These are phyloP conservation scores for Lasioglossum zephyrum DNA, from an alignment of 2,888 invertebrate species.

Conservation along the genomic window DNA sequence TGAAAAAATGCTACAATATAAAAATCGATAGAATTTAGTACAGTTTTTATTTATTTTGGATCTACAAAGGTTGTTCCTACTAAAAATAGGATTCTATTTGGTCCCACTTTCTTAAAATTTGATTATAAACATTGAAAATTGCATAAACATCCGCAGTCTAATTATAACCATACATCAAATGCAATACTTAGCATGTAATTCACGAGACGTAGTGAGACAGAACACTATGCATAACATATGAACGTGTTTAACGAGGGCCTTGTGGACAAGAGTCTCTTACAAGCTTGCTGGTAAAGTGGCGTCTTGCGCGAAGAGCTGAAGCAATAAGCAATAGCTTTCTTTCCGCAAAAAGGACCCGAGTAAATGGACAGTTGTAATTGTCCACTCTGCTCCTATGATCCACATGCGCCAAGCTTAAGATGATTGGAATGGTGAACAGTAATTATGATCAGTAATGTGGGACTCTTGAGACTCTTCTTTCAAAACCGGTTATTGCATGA, in stretches of 20 bases:
- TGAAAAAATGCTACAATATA: too few species aligned
- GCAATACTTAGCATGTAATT: background rate
- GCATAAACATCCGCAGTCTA: too few species aligned
- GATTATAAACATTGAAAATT: too few species aligned
- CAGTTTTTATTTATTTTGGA: too few species aligned
- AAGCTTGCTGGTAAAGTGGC: background rate
- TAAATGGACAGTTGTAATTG: background rate
- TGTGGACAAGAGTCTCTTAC: background rate
- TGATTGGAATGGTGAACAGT: background rate
- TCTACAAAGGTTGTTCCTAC: too few species aligned
- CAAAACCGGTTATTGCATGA: too few species aligned
- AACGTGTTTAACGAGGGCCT: background rate
- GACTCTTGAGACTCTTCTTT: too few species aligned
- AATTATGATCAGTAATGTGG: background rate
- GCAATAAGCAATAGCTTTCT: background rate
- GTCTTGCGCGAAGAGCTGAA: background rate
- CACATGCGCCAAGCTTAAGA: background rate
- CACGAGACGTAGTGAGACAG: background rate
- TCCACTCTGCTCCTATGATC: background rate
- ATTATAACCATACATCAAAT: background rate
- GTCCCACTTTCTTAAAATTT: too few species aligned
- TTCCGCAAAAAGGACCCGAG: background rate
- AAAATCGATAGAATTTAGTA: too few species aligned
- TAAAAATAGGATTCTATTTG: too few species aligned
- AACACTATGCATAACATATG: background rate